These are phyloP conservation scores for Chiloscyllium punctatum DNA, from an alignment of 2,797 vertebrate genomes.

Conservation along the genomic window DNA sequence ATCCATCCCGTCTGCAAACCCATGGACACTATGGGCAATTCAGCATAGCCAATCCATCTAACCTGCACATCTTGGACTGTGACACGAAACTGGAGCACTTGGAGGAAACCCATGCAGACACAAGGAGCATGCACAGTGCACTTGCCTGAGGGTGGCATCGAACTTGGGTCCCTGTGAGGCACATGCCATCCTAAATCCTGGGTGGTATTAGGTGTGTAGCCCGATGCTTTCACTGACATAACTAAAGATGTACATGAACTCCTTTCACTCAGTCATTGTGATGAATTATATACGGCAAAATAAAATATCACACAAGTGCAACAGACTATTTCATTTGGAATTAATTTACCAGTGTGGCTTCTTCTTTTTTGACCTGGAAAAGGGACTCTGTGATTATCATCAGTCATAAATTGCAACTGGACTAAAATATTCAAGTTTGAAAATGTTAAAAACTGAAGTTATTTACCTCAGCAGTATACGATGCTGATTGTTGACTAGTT, in stretches of 20 bases:
- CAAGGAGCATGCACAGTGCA: too few species aligned
- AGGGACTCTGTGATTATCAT: background rate
- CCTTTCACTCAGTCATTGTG: background rate
- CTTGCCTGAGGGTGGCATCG: too few species aligned
- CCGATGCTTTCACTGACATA: background rate
- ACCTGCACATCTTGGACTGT: too few species aligned
- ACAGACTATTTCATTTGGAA: background rate
- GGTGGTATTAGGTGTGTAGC: too few species aligned
- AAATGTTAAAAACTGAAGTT: background rate
- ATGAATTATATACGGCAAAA: background rate
- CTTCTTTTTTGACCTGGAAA: background rate
- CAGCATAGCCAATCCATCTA: too few species aligned
- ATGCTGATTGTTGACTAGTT: background rate
- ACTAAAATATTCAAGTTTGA: background rate
- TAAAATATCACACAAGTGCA: background rate
- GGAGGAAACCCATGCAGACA: too few species aligned
- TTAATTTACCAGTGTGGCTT: background rate
- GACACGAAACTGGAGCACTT: too few species aligned
- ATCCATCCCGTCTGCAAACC: too few species aligned
- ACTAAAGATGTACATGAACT: background rate
- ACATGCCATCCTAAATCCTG: background rate
- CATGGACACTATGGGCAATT: too few species aligned
- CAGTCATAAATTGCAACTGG: background rate
- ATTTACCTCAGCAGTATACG: background rate
- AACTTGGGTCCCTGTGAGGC: too few species aligned